These are phyloP conservation scores for Oncorhynchus gorbuscha DNA, from an alignment of 2,113 vertebrate genomes.

Conservation along the genomic window DNA sequence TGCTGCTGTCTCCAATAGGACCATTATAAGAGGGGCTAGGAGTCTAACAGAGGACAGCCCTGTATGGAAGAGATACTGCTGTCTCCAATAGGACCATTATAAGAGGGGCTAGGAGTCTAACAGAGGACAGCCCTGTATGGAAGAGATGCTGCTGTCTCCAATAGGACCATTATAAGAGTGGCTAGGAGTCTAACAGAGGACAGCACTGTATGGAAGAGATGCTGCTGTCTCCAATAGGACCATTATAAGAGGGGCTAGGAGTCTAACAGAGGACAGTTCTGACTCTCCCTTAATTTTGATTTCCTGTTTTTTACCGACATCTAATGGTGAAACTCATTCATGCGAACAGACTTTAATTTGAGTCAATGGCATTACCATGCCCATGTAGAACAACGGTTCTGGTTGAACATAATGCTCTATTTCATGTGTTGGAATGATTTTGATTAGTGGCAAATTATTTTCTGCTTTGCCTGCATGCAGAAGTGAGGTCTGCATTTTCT, in stretches of 20 bases:
- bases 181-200: background rate
- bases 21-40: background rate
- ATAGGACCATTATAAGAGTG: background rate
- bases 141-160: too few relatives aligned
- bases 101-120: background rate
- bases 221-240: too few relatives aligned
- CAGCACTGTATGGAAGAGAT: background rate
- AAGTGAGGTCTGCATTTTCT: conserved; percentile 16
- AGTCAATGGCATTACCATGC: too few relatives aligned
- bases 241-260: too few relatives aligned
- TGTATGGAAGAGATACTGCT: too few relatives aligned
- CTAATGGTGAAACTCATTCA: background rate
- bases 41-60: background rate
- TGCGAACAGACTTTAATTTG: background rate
- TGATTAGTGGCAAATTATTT: background rate
- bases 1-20: too few relatives aligned
- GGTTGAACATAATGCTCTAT: too few relatives aligned
- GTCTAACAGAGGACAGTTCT: too few relatives aligned
- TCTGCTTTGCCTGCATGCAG: background rate
- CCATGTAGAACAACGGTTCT: too few relatives aligned
- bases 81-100: too few relatives aligned
- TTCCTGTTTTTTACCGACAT: background rate
- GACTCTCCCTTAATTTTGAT: background rate
- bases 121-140: background rate
- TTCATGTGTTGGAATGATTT: too few relatives aligned